A percentile compares a stretch with the other conserved stretches of the same genome.
phyloP scores from a whole-genome alignment of 2,888 invertebrate genomes.

The Copidosoma aretas region DNA sequence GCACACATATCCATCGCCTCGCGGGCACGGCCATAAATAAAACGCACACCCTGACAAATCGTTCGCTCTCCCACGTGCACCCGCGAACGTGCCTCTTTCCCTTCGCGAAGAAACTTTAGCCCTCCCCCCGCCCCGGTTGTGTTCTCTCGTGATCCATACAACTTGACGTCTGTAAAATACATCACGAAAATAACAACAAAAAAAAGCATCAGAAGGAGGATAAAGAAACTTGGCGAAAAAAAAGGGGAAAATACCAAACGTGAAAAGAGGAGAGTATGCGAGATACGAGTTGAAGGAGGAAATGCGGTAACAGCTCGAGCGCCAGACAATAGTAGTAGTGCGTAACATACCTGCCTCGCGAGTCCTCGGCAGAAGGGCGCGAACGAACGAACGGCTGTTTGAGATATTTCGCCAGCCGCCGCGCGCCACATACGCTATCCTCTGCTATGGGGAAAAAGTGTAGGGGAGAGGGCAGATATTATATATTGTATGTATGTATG shows the following conservation, averaged over 20 bases:
- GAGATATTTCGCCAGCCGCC: neutral
- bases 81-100: neutral
- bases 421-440: neutral
- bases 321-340: no score
- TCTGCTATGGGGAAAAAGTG: neutral
- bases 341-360: neutral
- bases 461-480: neutral
- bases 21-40: constrained; percentile 23
- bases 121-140: neutral
- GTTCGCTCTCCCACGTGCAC: constrained; percentile 1
- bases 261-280: no score
- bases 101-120: neutral
- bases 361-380: neutral
- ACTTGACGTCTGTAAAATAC: neutral
- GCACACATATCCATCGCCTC: neutral
- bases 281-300: no score
- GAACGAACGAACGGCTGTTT: neutral
- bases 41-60: constrained; percentile 28
- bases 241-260: neutral
- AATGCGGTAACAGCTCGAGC: no score
- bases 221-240: neutral
- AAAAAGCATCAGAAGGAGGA: neutral
- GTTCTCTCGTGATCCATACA: neutral
- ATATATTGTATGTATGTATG: no score
- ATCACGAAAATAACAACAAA: neutral